phyloP scores from a whole-genome alignment of 2,888 invertebrate species.

The Slavum lentiscoides region DNA sequence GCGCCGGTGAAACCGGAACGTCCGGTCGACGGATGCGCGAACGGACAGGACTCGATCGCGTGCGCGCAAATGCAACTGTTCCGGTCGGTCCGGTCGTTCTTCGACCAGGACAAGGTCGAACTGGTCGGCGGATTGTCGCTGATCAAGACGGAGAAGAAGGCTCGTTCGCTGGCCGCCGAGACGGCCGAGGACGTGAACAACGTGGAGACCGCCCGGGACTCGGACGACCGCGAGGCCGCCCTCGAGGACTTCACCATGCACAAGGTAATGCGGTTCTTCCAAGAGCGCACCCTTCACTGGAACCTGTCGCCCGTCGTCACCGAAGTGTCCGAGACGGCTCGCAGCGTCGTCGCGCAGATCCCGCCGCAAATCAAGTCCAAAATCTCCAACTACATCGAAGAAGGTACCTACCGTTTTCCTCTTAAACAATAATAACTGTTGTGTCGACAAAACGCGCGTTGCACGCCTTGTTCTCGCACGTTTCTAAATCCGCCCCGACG shows the following conservation, averaged over 20 bases:
- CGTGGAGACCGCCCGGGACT: slow-evolving; percentile 60
- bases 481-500: too few relatives aligned
- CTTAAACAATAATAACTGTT: too few relatives aligned
- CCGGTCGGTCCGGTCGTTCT: slow-evolving; percentile 66
- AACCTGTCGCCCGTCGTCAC: slow-evolving; percentile 61
- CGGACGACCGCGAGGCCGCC: slow-evolving; percentile 64
- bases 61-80: slow-evolving; percentile 66
- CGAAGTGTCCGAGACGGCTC: slow-evolving; percentile 60
- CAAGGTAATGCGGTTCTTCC: slow-evolving; percentile 64
- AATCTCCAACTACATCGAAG: slow-evolving; percentile 64
- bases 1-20: background rate
- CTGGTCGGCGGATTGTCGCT: slow-evolving; percentile 65
- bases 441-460: too few relatives aligned
- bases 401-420: slow-evolving; percentile 60
- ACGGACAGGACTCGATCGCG: slow-evolving; percentile 67
- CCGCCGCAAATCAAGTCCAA: slow-evolving; percentile 65
- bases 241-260: slow-evolving; percentile 66
- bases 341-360: slow-evolving; percentile 63
- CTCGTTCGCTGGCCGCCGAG: slow-evolving; percentile 58
- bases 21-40: slow-evolving; percentile 63
- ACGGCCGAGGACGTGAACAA: slow-evolving; percentile 61
- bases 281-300: slow-evolving; percentile 64
- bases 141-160: slow-evolving; percentile 58
- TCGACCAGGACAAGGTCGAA: slow-evolving; percentile 65
- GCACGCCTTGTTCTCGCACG: too few relatives aligned